These are phyloP conservation scores for Eurystomus glaucurus DNA, from an alignment of 2,797 vertebrate species.

Conservation along the genomic window DNA sequence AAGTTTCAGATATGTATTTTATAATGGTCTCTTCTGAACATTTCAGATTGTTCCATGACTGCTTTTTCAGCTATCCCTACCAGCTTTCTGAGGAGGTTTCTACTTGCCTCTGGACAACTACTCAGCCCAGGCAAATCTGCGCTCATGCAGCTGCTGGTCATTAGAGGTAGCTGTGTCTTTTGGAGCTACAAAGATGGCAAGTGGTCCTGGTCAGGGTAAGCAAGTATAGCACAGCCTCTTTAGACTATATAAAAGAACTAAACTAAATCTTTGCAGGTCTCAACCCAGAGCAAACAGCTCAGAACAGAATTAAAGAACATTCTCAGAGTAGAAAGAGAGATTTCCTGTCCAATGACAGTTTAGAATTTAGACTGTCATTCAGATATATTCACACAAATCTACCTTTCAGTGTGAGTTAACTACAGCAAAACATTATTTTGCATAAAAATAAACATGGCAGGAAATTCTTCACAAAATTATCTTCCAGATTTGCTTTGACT, in stretches of 20 bases:
- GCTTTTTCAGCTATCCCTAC: background rate
- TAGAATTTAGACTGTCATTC: background rate
- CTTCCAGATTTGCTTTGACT: background rate
- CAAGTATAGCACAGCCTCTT: background rate
- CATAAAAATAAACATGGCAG: background rate
- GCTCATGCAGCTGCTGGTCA: background rate
- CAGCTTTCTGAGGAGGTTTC: background rate
- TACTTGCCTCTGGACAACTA: background rate
- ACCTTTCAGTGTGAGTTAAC: background rate
- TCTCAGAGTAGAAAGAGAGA: background rate
- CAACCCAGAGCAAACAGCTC: background rate
- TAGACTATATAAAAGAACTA: background rate
- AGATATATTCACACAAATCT: background rate
- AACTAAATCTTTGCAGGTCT: background rate
- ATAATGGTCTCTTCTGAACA: background rate
- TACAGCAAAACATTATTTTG: background rate
- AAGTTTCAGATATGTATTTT: background rate
- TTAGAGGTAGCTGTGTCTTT: background rate
- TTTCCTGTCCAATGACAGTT: background rate
- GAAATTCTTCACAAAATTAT: background rate
- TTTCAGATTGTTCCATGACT: background rate
- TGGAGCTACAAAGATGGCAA: background rate
- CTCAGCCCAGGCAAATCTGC: background rate
- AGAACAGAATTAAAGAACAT: background rate
- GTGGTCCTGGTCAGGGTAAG: background rate